A percentile compares a stretch with the other conserved stretches of the same genome.
Evolutionary conservation across 2,113 vertebrate species (phyloP).

Genomic region (Propithecus coquereli): DNA sequence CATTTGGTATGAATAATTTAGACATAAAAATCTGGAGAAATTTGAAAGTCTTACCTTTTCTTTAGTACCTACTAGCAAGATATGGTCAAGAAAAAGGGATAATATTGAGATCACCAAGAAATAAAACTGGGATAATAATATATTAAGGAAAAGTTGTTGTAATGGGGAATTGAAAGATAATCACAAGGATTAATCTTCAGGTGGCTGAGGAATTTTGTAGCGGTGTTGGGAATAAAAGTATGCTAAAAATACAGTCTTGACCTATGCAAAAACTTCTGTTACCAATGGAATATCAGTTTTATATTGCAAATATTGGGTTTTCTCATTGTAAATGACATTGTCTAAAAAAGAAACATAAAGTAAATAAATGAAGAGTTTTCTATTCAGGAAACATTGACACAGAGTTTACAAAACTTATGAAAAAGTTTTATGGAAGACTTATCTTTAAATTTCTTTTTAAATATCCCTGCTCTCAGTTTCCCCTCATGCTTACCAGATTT

Average conservation of each 20-base stretch:
- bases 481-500: background rate
- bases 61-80: background rate
- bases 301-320: background rate
- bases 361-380: background rate
- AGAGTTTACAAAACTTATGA: background rate
- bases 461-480: background rate
- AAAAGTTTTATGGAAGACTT: background rate
- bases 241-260: background rate
- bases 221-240: background rate
- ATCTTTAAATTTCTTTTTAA: background rate
- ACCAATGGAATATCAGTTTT: background rate
- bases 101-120: background rate
- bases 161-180: background rate
- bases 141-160: background rate
- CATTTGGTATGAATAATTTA: background rate
- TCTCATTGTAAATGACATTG: background rate
- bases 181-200: background rate
- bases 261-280: background rate
- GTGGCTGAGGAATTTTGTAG: background rate
- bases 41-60: background rate
- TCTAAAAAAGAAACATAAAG: background rate
- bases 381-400: background rate
- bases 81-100: background rate
- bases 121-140: background rate
- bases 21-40: background rate